Evolutionary conservation across 2,888 invertebrate genomes (phyloP).

Genomic region (Oscheius sp.): DNA sequence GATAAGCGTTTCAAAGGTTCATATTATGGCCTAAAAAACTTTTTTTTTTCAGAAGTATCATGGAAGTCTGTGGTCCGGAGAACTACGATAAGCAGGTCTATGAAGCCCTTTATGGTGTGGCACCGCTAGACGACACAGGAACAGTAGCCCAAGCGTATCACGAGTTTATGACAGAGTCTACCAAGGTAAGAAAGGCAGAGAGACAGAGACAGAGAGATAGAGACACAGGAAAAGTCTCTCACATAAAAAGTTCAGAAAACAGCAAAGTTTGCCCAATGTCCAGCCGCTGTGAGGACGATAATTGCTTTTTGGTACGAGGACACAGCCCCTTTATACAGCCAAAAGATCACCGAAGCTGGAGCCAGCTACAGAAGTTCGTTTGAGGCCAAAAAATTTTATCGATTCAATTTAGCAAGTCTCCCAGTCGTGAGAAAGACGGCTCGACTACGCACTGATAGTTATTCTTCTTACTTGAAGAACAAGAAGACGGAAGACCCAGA

Average conservation of each 20-base stretch:
- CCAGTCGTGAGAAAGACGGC: slow-evolving; percentile 62
- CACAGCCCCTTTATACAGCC: slow-evolving; percentile 55
- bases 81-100: slow-evolving; percentile 63
- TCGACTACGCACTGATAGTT: slow-evolving; percentile 65
- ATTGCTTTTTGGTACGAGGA: slow-evolving; percentile 45
- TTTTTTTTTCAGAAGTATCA: slow-evolving; percentile 39
- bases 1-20: too few species aligned
- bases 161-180: slow-evolving; percentile 49
- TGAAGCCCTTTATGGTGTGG: slow-evolving; percentile 34
- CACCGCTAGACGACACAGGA: slow-evolving; percentile 18
- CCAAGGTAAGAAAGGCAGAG: slow-evolving; percentile 45
- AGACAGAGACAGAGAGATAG: too few species aligned
- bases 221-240: too few species aligned
- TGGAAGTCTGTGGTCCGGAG: slow-evolving; percentile 64
- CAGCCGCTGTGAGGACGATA: slow-evolving; percentile 39
- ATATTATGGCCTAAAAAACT: slow-evolving; percentile 1
- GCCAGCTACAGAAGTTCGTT: slow-evolving; percentile 49
- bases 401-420: slow-evolving; percentile 51
- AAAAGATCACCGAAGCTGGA: slow-evolving; percentile 59
- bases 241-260: slow-evolving; percentile 33
- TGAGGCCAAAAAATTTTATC: not conserved
- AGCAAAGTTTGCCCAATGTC: slow-evolving; percentile 40
- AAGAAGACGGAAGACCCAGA: not conserved
- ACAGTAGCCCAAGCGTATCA: slow-evolving; percentile 47
- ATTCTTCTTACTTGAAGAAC: slow-evolving; percentile 39